Percentiles rank a stretch among this genome's conserved stretches.
phyloP scores from a whole-genome alignment of 2,113 vertebrate species.

The Amblyornis subalaris region DNA sequence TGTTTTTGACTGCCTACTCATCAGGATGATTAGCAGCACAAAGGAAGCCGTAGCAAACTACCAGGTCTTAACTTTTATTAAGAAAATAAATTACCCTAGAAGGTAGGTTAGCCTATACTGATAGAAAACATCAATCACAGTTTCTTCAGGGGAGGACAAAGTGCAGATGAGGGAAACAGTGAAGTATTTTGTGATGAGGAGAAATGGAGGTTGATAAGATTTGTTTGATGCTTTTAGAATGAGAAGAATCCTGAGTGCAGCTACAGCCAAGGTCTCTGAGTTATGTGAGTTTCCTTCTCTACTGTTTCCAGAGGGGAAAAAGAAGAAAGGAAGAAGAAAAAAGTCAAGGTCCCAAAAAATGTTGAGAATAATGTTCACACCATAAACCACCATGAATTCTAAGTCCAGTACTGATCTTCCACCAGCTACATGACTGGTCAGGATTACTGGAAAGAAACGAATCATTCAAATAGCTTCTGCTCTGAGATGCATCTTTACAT shows the following conservation, averaged over 20 bases:
- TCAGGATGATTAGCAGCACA: constrained; percentile 22
- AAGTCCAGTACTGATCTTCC: neutral
- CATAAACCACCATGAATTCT: neutral
- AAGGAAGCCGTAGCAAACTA: constrained; percentile 1
- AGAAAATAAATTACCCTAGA: constrained; percentile 56
- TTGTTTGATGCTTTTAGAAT: neutral
- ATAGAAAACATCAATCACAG: constrained; percentile 61
- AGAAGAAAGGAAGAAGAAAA: neutral
- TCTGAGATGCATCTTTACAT: neutral
- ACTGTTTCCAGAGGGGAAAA: neutral
- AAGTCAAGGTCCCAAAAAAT: neutral
- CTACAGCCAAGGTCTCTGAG: neutral
- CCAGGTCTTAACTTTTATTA: constrained; percentile 47
- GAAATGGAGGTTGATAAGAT: neutral
- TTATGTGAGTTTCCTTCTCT: neutral
- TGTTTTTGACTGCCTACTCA: constrained; percentile 28
- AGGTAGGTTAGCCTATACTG: constrained; percentile 19
- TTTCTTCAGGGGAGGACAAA: constrained; percentile 15
- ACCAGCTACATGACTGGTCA: neutral
- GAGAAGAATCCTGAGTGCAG: neutral
- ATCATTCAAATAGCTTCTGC: neutral
- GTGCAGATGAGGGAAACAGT: neutral
- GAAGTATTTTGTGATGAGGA: neutral
- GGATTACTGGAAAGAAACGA: neutral
- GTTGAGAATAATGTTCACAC: neutral